Evolutionary conservation across 2,113 vertebrate species (phyloP).

Genomic region (Rhipidura dahli): DNA sequence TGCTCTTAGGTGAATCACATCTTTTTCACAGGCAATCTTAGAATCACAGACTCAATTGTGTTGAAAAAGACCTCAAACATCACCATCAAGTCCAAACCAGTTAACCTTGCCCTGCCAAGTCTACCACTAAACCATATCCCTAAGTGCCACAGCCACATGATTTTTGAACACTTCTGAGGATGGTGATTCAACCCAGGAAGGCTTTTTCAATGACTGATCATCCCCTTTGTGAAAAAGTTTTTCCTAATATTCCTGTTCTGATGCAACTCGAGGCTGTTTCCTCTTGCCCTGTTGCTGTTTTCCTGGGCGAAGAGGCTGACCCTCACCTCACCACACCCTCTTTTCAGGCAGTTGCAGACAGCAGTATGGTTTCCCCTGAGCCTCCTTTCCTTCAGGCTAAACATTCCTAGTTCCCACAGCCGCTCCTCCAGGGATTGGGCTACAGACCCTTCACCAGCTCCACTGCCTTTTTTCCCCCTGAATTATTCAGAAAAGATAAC

Average conservation of each 20-base stretch:
- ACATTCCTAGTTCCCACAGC: not conserved
- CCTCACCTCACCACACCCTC: not conserved
- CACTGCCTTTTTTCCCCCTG: not conserved
- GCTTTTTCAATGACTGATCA: not conserved
- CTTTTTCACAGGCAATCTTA: not conserved
- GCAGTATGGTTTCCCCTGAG: not conserved
- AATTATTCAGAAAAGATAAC: not conserved
- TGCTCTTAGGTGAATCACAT: not conserved
- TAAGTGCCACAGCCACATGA: not conserved
- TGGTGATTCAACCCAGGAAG: not conserved
- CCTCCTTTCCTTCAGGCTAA: not conserved
- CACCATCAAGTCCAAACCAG: not conserved
- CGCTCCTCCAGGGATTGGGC: not conserved
- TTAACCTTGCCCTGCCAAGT: not conserved
- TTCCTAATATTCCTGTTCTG: no score
- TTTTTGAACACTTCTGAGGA: not conserved
- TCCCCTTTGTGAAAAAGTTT: not conserved
- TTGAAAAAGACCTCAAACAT: not conserved
- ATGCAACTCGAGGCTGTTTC: not conserved
- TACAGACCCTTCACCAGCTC: not conserved
- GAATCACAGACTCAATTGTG: not conserved
- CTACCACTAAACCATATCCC: not conserved
- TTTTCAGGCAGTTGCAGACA: not conserved
- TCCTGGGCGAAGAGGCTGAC: rapidly evolving
- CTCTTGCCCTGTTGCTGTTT: not conserved